Base-by-base conservation (phyloP, 2,888 invertebrate species). In the Oscheius sp. region DNA sequence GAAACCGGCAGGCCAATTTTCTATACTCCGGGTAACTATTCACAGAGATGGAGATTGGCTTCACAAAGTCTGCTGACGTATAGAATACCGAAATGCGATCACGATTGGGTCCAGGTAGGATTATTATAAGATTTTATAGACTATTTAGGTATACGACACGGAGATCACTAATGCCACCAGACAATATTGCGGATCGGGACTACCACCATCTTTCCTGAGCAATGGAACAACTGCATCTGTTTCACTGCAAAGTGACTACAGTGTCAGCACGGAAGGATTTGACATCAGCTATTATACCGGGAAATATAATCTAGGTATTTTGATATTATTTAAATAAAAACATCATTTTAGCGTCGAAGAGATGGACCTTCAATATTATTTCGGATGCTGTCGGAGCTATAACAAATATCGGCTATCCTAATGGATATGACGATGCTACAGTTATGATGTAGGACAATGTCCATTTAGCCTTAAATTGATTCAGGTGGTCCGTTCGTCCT, bases 361-460 rank as follows among this genome's bases (percentile, higher is more conserved):
- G 21, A 27, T 66, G 25, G 9, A 12, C 16, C 13, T 72, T 72
- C 49, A 43, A 23, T 0, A 21, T 55, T n/a, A 66, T 41, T 43
- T 29, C 53, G 21, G 72, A 72, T 12, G 13, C 27, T n/a, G 56
- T 73, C 16, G 86, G 86, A 35, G 81, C 74, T 1, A 35, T 86
- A 13, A 78, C 84, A 3, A 85, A 75, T 72, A 75, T 86, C 18
- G 83, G 82, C 7, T 85, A 79, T 68, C 86, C 86, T 3, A 46
- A 66, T 53, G 75, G 75, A 18, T 80, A 81, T 53, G 72, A 79
- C 13, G 74, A 70, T 27, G 74, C 75, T 12, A 68, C 71, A 13
- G 73, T 46, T 23, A 78, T 80, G 73, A 73, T 71, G 77, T 81
- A 43, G 56, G 73, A 29, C 18, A 3, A n/a, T 27, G n/a, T 12